Evolutionary conservation across 2,888 invertebrate species (phyloP).

Genomic region (Bimastos eiseni): DNA sequence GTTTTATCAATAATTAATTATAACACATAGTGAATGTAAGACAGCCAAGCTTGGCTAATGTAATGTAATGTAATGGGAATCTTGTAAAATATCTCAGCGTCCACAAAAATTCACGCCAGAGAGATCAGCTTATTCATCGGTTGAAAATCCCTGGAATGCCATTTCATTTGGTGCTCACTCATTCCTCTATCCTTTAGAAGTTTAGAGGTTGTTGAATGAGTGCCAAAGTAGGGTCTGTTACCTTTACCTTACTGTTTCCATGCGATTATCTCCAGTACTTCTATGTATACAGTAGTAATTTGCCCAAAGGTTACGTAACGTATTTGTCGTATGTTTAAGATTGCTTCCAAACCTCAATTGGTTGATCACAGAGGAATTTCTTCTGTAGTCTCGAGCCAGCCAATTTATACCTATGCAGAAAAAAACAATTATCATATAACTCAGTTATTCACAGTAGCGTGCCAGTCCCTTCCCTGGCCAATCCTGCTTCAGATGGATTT

Average conservation of each 20-base stretch:
- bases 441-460: neutral
- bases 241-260: neutral
- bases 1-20: neutral
- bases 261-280: neutral
- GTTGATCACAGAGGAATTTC: conserved; percentile 43
- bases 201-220: neutral
- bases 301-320: no score
- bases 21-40: neutral
- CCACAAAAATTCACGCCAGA: no score
- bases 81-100: no score
- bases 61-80: no score
- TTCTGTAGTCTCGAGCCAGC: conserved; percentile 40
- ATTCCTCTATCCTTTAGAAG: neutral
- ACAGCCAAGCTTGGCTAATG: neutral
- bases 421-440: neutral
- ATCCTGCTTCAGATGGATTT: no score
- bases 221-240: neutral
- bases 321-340: no score
- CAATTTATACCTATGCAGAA: conserved; percentile 36
- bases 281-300: neutral
- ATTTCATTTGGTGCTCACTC: neutral
- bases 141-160: neutral
- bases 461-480: no score
- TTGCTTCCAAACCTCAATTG: conserved; percentile 39
- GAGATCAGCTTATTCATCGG: no score